A percentile compares a stretch with the other conserved stretches of the same genome.
phyloP scores from a whole-genome alignment of 2,888 invertebrate genomes.

The Ophioninae sp. region DNA sequence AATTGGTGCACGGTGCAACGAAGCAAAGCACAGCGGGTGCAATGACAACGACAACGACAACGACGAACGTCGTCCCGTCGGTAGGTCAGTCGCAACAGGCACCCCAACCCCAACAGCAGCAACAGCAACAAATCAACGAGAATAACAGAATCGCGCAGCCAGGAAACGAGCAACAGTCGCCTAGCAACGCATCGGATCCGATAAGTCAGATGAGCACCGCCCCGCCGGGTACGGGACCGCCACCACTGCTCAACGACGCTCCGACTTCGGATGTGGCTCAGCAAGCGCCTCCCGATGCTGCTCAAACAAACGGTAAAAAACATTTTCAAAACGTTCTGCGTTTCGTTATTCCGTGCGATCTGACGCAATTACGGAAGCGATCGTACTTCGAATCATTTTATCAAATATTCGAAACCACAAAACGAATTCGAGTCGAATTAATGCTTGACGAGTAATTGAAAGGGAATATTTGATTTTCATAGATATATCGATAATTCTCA shows the following conservation, averaged over 20 bases:
- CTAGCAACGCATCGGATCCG: conserved; percentile 70
- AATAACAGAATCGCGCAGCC: conserved; percentile 75
- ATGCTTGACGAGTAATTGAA: too few relatives aligned
- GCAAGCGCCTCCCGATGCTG: conserved; percentile 68
- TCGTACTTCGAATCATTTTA: too few relatives aligned
- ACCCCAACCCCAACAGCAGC: conserved; percentile 74
- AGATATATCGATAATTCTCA: too few relatives aligned
- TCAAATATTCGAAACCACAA: too few relatives aligned
- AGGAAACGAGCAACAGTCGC: conserved; percentile 75
- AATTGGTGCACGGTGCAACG: conserved; percentile 78
- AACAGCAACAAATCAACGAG: conserved; percentile 77
- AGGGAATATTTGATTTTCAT: too few relatives aligned
- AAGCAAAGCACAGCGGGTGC: conserved; percentile 72
- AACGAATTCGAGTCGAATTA: too few relatives aligned
- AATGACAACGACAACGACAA: conserved; percentile 35
- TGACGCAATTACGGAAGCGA: background rate
- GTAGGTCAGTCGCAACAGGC: conserved; percentile 73
- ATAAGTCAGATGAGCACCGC: conserved; percentile 77
- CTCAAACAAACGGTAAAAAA: conserved; percentile 74
- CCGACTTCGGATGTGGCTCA: conserved; percentile 69
- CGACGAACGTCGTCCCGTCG: conserved; percentile 71
- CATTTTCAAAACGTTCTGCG: background rate
- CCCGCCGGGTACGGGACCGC: conserved; percentile 78
- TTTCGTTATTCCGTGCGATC: background rate
- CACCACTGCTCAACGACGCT: conserved; percentile 75